Evolutionary conservation across 2,113 vertebrate genomes (phyloP).

Genomic region (Coptodon bakossiorum): DNA sequence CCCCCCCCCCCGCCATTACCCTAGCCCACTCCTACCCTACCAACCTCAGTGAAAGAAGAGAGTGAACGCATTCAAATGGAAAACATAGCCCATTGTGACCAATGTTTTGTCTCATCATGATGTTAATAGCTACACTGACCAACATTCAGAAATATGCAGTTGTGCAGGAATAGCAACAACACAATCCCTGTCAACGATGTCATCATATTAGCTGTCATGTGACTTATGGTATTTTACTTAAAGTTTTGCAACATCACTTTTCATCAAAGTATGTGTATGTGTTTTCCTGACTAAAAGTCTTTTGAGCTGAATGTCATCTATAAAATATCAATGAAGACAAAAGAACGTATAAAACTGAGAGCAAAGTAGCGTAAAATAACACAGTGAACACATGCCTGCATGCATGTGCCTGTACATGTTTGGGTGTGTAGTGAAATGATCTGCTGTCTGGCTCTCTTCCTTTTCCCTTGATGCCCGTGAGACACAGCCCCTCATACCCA

Average conservation of each 20-base stretch:
- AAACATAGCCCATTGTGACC: conserved; percentile 56
- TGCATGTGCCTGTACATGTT: not conserved
- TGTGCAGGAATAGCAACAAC: conserved; percentile 24
- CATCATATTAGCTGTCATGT: not conserved
- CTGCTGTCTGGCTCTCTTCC: conserved; percentile 43
- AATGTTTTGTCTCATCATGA: conserved; percentile 54
- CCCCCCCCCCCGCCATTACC: too few relatives aligned
- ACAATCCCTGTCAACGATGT: not conserved
- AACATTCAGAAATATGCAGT: conserved; percentile 40
- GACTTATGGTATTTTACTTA: not conserved
- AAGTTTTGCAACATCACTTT: not conserved
- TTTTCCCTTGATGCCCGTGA: conserved; percentile 21
- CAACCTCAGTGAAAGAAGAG: conserved; percentile 39
- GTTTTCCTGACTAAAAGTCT: not conserved
- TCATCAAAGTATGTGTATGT: not conserved
- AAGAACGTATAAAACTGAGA: not conserved
- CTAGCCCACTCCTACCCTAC: not conserved
- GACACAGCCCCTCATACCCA: conserved; percentile 1
- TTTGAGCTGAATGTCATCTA: not conserved
- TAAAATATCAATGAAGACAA: not conserved
- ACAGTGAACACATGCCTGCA: not conserved
- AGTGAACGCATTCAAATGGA: conserved; percentile 69
- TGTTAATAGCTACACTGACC: conserved; percentile 63
- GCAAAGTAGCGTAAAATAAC: not conserved
- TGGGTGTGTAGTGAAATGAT: conserved; percentile 12